Evolutionary conservation across 1,140 invertebrate genomes (phyloP).

Genomic region (Eriocheir sinensis): DNA sequence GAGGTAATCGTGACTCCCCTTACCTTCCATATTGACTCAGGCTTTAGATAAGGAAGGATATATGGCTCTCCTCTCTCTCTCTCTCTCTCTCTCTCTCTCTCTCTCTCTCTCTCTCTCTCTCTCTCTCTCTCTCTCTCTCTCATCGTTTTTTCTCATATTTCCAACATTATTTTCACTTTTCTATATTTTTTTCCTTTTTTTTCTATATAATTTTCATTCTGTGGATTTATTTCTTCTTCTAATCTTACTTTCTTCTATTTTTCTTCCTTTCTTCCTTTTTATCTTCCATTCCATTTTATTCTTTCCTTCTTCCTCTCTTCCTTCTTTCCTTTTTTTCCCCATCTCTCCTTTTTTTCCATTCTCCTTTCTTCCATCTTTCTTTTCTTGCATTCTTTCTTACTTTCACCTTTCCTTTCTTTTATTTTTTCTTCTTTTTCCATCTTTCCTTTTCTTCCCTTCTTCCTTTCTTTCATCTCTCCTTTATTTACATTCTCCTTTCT

Average conservation of each 20-base stretch:
- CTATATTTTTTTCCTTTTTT: no score
- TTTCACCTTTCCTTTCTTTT: not conserved
- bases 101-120: conserved; percentile 23
- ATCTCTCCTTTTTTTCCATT: not conserved
- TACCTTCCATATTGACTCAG: not conserved
- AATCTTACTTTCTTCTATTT: not conserved
- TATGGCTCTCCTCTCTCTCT: conserved; percentile 34
- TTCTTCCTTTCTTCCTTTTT: no score
- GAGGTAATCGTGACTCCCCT: no score
- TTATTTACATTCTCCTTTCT: no score
- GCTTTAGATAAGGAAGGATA: conserved; percentile 7
- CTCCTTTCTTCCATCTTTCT: not conserved
- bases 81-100: conserved; percentile 38
- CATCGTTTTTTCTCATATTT: not conserved
- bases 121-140: not conserved
- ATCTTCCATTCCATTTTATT: no score
- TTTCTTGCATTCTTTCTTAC: not conserved
- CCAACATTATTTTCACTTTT: no score
- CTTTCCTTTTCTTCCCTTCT: not conserved
- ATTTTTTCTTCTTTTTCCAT: no score
- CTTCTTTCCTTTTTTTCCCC: conserved; percentile 1
- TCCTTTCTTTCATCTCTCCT: no score
- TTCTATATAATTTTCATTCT: not conserved
- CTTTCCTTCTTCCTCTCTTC: not conserved
- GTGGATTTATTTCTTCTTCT: not conserved